Base-by-base conservation (phyloP, 2,113 vertebrate genomes). In the Phaethornis superciliosus region DNA sequence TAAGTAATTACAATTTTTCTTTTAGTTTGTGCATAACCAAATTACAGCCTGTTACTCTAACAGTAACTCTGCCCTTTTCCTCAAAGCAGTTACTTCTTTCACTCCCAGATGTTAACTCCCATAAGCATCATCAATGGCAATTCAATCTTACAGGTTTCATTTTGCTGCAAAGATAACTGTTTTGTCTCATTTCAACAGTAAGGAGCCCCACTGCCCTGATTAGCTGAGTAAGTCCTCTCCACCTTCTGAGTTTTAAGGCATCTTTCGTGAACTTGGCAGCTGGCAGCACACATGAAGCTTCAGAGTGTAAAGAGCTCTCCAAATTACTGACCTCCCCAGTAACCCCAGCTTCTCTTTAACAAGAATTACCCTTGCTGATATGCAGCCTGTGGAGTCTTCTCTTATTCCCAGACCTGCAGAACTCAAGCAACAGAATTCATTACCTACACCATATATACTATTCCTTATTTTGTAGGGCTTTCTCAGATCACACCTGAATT, bases 231-330 rank as follows among this genome's bases (percentile, higher is more conserved):
- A 84, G 2, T 9, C 23, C 27, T 20, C 60, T 51, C 21, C 2
- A 2, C 33, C 33, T 65, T 75, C 32, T 1, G 0, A 78, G 18
- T 54, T 64, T 63, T 33, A 64, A 78, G 46, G 40, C 15, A 30
- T 23, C 60, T 60, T 59, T 81, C 26, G 23, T 49, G 18, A 64
- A 33, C 12, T 12, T 20, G 30, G 0, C 54, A 71, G 37, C 49
- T 17, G 35, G 68, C 74, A 62, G 63, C 4, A 0, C 9, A 16
- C 35, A 9, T 5, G 7, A 76, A 56, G 33, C 44, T 44, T 42
- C 46, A 26, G 20, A 71, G 13, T 5, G 33, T 0, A 51, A 10
- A 33, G 18, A 2, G 3, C 44, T 64, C 44, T 37, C n/a, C 2
- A 7, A 9, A 74, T 54, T 71, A 49, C 64, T 78, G 54, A 8